Evolutionary conservation across 2,113 vertebrate species (phyloP), one percentile per base, ranked within the genome.

Genomic region (Leucopternis melanops): DNA sequence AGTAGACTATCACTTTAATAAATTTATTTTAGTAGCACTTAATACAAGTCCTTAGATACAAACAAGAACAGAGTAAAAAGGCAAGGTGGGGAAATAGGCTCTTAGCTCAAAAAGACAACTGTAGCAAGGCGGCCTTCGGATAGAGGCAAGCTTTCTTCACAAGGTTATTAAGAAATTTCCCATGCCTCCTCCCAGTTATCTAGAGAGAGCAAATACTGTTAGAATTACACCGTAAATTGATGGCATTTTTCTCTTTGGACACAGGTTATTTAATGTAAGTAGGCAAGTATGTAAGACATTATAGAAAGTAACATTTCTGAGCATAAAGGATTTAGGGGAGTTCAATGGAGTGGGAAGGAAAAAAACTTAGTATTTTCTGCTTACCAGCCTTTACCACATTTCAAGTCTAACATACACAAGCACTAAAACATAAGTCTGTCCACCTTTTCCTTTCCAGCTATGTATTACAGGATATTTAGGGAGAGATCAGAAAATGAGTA

Each of bases 1-100:
- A 57, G 77, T 13, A 94, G 81, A 87, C 57, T 26, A 50, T n/a
- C 70, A 69, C 70, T 81, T 94, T 75, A 96, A 96, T 84, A 88
- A 86, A 95, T 88, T 84, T 85, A 86, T 92, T 88, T 90, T 74
- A 89, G 71, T 29, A 80, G 57, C 57, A 75, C 86, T 94, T 93
- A 92, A 77, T 94, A 88, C 9, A 70, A 55, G 21, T 54, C 49
- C 57, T 89, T 86, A 85, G 88, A 52, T 23, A 38, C 55, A 81
- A 81, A 89, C 38, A 94, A 72, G 83, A 79, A 29, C 0, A 73
- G 25, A 92, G 20, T 45, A 50, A 84, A 62, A 89, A 89, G 23
- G 9, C 36, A 63, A 94, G 47, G 38, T 87, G 65, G 52, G 47
- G 40, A 81, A 81, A 78, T 2, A 40, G n/a, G 14, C 31, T 71